phyloP scores from a whole-genome alignment of 2,888 invertebrate genomes.

The Nudaria mundana region DNA sequence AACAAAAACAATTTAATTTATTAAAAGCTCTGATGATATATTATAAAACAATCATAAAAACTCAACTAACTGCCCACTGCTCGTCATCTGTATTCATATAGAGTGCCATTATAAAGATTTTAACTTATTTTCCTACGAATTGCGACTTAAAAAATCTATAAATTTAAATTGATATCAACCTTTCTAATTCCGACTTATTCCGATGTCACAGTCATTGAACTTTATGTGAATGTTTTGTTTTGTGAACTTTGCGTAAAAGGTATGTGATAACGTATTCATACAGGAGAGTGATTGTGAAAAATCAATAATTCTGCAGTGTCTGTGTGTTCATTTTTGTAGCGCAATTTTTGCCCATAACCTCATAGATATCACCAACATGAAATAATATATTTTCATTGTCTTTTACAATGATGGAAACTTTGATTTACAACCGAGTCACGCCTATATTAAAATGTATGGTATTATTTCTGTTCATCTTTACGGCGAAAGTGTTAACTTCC shows the following conservation, averaged over 20 bases:
- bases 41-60: too few relatives aligned
- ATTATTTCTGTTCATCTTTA: conserved; percentile 71
- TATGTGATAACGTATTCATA: conserved; percentile 13
- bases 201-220: background rate
- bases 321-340: conserved; percentile 39
- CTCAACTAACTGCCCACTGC: too few relatives aligned
- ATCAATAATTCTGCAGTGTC: conserved; percentile 65
- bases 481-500: conserved; percentile 71
- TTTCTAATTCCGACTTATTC: background rate
- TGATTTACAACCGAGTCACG: conserved; percentile 62
- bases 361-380: conserved; percentile 7
- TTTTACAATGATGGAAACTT: conserved; percentile 54
- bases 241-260: conserved; percentile 4
- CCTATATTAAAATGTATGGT: conserved; percentile 72
- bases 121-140: conserved; percentile 10
- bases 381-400: conserved; percentile 6
- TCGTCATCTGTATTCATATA: too few relatives aligned
- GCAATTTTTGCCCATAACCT: conserved; percentile 23
- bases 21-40: too few relatives aligned
- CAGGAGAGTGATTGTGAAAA: conserved; percentile 30
- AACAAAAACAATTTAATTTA: conserved; percentile 13
- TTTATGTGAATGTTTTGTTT: conserved; percentile 4
- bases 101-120: too few relatives aligned
- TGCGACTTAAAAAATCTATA: conserved; percentile 16
- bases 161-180: conserved; percentile 2